phyloP scores from a whole-genome alignment of 2,797 vertebrate genomes.

The Macroramphosus scolopax region DNA sequence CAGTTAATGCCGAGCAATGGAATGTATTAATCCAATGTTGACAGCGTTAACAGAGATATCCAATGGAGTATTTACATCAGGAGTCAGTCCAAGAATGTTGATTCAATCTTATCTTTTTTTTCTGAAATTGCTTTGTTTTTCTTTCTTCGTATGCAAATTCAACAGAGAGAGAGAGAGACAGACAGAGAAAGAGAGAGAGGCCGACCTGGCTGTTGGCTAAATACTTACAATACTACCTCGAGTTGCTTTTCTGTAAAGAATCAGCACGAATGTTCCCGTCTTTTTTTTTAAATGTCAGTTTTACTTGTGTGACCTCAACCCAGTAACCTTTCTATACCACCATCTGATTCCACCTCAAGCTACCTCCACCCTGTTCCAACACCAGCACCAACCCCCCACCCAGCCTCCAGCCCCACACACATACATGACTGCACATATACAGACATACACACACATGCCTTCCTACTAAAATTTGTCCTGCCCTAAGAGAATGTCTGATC shows the following conservation, averaged over 20 bases:
- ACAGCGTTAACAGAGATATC: too few species aligned
- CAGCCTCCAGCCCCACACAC: neutral
- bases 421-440: neutral
- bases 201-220: conserved; percentile 18
- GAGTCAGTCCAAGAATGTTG: too few species aligned
- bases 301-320: conserved; percentile 11
- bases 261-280: neutral
- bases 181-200: too few species aligned
- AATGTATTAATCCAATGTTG: too few species aligned
- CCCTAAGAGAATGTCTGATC: conserved; percentile 5
- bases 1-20: too few species aligned
- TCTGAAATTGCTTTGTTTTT: too few species aligned
- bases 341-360: conserved; percentile 33
- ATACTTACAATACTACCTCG: neutral
- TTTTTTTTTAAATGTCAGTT: conserved; percentile 26
- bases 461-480: conserved; percentile 11
- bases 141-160: too few species aligned
- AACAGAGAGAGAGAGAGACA: too few species aligned
- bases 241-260: too few species aligned
- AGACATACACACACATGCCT: conserved; percentile 8
- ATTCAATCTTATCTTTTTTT: too few species aligned
- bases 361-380: conserved; percentile 14
- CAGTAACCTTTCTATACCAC: conserved; percentile 32
- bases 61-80: too few species aligned
- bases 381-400: conserved; percentile 13